Evolutionary conservation across 2,113 vertebrate species (phyloP).

Genomic region (Carlito syrichta): DNA sequence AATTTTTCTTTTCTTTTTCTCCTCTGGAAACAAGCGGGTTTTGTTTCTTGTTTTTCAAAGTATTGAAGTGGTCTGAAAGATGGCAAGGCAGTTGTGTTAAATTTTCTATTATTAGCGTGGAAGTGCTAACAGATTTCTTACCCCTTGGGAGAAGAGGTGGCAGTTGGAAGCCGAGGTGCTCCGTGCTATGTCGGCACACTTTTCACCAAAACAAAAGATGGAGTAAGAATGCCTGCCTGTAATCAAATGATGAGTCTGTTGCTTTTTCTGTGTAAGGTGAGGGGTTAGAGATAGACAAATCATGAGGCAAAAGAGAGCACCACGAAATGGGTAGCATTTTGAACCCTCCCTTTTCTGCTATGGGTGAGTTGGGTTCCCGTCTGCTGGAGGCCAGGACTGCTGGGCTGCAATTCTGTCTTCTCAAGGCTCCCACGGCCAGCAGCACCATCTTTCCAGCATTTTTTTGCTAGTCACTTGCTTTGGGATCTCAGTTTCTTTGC

Average conservation of each 20-base stretch:
- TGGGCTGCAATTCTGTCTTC: not conserved
- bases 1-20: not conserved
- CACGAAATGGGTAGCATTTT: not conserved
- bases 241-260: slow-evolving; percentile 37
- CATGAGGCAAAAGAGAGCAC: slow-evolving; percentile 22
- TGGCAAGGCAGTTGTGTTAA: slow-evolving; percentile 29
- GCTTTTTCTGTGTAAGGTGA: slow-evolving; percentile 35
- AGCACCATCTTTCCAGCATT: not conserved
- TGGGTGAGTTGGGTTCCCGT: not conserved
- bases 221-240: not conserved
- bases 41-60: slow-evolving; percentile 10
- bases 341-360: not conserved
- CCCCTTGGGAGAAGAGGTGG: not conserved
- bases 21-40: not conserved
- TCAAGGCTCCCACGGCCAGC: not conserved
- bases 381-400: not conserved
- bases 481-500: not conserved
- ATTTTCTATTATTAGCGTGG: slow-evolving; percentile 41
- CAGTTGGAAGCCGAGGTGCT: not conserved
- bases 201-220: not conserved
- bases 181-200: not conserved
- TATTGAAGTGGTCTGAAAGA: slow-evolving; percentile 44
- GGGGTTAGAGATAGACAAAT: slow-evolving; percentile 34
- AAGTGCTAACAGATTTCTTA: slow-evolving; percentile 5
- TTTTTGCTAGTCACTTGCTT: slow-evolving; percentile 14